phyloP scores from a whole-genome alignment of 2,888 invertebrate genomes.

The Barypeithes pellucidus region DNA sequence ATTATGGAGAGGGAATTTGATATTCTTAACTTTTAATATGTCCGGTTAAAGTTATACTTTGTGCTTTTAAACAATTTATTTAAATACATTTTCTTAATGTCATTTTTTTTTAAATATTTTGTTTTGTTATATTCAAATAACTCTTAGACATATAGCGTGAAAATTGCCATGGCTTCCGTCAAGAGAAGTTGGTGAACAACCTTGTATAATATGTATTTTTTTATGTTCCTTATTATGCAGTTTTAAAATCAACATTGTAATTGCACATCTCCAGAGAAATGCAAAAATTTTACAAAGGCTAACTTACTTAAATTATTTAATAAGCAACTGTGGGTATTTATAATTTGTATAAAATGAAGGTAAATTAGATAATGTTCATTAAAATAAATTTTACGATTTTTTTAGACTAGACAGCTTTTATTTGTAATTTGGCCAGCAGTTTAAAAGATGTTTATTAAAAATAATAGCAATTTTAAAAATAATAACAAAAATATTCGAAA shows the following conservation, averaged over 20 bases:
- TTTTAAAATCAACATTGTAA: conserved; percentile 3
- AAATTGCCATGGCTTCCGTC: too few species aligned
- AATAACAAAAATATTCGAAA: too few species aligned
- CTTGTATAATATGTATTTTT: too few species aligned
- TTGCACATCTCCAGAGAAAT: not conserved
- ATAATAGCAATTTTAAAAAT: too few species aligned
- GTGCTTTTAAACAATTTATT: too few species aligned
- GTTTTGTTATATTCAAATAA: too few species aligned
- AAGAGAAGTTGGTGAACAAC: too few species aligned
- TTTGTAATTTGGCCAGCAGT: not conserved
- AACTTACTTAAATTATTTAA: not conserved
- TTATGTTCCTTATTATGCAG: not conserved
- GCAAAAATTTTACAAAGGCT: not conserved
- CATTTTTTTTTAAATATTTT: too few species aligned
- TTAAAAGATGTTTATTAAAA: not conserved
- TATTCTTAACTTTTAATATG: conserved; percentile 85
- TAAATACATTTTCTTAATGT: not conserved
- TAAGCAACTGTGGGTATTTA: not conserved
- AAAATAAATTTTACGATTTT: not conserved
- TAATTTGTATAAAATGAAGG: not conserved
- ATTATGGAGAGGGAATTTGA: conserved; percentile 87
- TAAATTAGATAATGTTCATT: not conserved
- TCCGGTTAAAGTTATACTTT: not conserved
- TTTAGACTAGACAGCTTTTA: conserved; percentile 5
- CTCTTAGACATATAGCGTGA: too few species aligned